Percentiles rank a stretch among this genome's conserved stretches.
These are phyloP conservation scores for Montifringilla adamsi DNA, from an alignment of 2,113 vertebrate species.

Conservation along the genomic window DNA sequence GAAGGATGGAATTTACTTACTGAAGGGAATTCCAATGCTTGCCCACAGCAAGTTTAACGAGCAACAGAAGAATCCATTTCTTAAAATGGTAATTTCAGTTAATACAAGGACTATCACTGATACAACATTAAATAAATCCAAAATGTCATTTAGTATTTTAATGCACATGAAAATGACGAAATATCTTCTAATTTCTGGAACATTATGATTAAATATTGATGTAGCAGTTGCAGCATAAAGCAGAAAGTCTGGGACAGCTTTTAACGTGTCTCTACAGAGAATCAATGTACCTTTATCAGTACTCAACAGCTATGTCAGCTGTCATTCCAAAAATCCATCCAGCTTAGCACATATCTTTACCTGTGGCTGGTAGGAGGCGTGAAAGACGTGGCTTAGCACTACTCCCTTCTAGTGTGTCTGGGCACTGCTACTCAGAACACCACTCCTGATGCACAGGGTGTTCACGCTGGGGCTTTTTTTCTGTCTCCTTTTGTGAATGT, in stretches of 20 bases:
- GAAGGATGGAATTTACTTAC: background rate
- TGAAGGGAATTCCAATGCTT: conserved; percentile 30
- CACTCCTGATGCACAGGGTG: background rate
- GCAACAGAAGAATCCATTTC: background rate
- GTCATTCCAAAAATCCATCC: conserved; percentile 39
- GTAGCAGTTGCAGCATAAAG: background rate
- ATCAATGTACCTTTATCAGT: conserved; percentile 45
- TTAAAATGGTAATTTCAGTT: conserved; percentile 1
- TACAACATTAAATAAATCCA: background rate
- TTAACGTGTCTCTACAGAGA: background rate
- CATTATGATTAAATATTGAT: conserved; percentile 35
- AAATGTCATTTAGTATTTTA: background rate
- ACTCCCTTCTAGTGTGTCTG: background rate
- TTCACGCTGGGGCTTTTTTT: background rate
- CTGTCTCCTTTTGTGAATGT: background rate
- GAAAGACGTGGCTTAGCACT: background rate
- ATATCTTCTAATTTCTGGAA: background rate
- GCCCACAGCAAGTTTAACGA: background rate
- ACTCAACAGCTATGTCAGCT: conserved; percentile 28
- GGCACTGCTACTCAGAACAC: background rate
- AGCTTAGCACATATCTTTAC: background rate
- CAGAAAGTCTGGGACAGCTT: background rate
- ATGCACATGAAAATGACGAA: background rate
- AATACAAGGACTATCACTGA: background rate
- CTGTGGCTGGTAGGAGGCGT: background rate